Conservation (phyloP, 2,113 vertebrate genomes). For the Penelope pileata region DNA sequence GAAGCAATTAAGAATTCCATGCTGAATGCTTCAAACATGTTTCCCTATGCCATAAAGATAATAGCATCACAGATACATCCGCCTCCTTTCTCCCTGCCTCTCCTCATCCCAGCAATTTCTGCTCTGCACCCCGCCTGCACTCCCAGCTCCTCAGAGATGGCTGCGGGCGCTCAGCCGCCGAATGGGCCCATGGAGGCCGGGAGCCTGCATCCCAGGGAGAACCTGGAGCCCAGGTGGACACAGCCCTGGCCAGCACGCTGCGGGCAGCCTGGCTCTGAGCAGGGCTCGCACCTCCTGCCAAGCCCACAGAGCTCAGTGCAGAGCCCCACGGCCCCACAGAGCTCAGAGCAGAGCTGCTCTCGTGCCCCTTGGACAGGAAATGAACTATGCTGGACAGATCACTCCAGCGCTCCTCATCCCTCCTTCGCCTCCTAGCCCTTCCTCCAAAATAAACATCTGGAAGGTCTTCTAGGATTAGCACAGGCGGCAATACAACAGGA, state of each 20-base stretch:
- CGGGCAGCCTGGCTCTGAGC: background rate
- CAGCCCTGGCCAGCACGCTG: fast-evolving
- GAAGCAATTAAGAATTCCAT: slow-evolving; percentile 93
- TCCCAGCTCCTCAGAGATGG: background rate
- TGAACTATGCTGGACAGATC: background rate
- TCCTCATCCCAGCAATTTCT: background rate
- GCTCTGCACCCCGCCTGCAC: background rate
- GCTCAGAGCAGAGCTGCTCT: background rate
- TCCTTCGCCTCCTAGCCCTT: background rate
- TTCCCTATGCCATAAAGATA: slow-evolving; percentile 87
- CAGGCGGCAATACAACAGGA: background rate
- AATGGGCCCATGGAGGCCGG: too few relatives aligned
- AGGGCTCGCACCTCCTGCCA: background rate
- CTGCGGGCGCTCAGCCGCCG: background rate
- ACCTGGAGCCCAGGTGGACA: too few relatives aligned
- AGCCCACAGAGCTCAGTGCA: too few relatives aligned
- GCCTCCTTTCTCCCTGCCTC: slow-evolving; percentile 43
- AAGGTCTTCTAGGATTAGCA: background rate
- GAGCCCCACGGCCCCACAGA: too few relatives aligned
- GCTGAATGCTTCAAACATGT: slow-evolving; percentile 90
- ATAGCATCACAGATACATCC: slow-evolving; percentile 78
- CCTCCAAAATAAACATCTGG: background rate
- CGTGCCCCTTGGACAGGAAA: background rate
- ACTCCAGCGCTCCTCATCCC: fast-evolving
- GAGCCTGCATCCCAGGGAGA: background rate